Evolutionary conservation across 2,888 invertebrate species (phyloP).

Genomic region (Caenorhabditis sp.): DNA sequence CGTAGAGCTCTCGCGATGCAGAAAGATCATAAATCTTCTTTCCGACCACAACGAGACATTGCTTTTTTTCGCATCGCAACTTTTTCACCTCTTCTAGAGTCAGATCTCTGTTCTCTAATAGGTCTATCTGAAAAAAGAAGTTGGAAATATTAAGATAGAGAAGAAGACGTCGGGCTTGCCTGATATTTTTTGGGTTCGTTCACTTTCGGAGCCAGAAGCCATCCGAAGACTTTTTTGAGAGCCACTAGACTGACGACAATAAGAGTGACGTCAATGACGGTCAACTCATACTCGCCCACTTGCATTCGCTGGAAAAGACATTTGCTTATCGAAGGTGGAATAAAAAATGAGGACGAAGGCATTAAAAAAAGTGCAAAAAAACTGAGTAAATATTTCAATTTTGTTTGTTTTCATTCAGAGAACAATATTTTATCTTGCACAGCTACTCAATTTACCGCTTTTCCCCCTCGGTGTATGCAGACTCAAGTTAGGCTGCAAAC

Average conservation of each 20-base stretch:
- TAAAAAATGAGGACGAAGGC: too few relatives aligned
- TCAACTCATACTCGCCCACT: conserved; percentile 38
- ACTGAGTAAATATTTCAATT: too few relatives aligned
- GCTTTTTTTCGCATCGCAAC: conserved; percentile 69
- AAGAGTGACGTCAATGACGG: conserved; percentile 19
- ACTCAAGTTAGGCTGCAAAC: too few relatives aligned
- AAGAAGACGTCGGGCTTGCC: not conserved
- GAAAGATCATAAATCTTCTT: conserved; percentile 77
- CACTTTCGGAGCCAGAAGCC: conserved; percentile 6
- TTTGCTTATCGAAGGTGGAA: too few relatives aligned
- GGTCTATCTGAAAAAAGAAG: conserved; percentile 24
- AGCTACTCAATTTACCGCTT: too few relatives aligned
- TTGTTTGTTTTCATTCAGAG: too few relatives aligned
- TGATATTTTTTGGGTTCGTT: conserved; percentile 3
- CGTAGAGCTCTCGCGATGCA: conserved; percentile 72
- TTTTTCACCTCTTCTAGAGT: conserved; percentile 69
- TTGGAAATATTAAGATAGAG: not conserved
- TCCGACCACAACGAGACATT: conserved; percentile 70
- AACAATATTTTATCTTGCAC: too few relatives aligned
- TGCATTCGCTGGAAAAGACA: conserved; percentile 32
- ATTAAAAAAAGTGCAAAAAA: too few relatives aligned
- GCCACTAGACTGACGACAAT: conserved; percentile 13
- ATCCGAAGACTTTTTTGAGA: conserved; percentile 16
- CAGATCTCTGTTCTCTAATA: conserved; percentile 69
- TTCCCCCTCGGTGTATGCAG: too few relatives aligned